Base-by-base conservation (phyloP, 2,888 invertebrate species). In the Trachelus troglodyta region DNA sequence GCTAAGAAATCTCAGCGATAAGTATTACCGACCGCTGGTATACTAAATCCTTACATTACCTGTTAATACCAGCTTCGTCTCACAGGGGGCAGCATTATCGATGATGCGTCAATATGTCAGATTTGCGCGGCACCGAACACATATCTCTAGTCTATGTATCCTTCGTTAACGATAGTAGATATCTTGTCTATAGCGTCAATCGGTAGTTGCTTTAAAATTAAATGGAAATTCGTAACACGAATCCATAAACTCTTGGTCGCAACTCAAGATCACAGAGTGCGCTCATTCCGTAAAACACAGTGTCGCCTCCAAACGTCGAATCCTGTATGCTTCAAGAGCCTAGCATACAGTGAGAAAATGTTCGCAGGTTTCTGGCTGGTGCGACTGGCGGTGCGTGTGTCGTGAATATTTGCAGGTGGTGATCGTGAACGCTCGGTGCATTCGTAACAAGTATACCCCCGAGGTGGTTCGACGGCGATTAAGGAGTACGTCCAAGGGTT, bases 331-430 rank as follows among this genome's bases (percentile, higher is more conserved):
- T 40, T 23, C 6, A 23, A 40, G 56, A 56, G 56, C 23, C 71
- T 31, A 71, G n/a, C 33, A 56, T 69, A 75, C 35, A 75, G 69
- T 69, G 74, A 79, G 80, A 80, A 80, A 75, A 77, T 81, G 78
- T 84, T 82, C 83, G 84, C 80, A 85, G 85, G 81, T 85, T 81
- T 83, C 84, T 85, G 84, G 85, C 79, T 86, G 71, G 84, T 82
- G 84, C 83, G 84, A 82, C 83, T 82, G 83, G 82, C 79, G 81
- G 83, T 85, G 84, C 83, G 84, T 81, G 84, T 79, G 79, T 83
- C 80, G 84, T 85, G 86, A 79, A 76, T 87, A 85, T 86, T 85
- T 83, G 83, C 87, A 87, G 87, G 87, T 87, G 87, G 87, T 87
- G 86, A 85, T 87, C 71, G 71, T 33, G 71, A 31, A 71, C 71